phyloP scores from a whole-genome alignment of 2,797 vertebrate genomes.

The Periparus ater region DNA sequence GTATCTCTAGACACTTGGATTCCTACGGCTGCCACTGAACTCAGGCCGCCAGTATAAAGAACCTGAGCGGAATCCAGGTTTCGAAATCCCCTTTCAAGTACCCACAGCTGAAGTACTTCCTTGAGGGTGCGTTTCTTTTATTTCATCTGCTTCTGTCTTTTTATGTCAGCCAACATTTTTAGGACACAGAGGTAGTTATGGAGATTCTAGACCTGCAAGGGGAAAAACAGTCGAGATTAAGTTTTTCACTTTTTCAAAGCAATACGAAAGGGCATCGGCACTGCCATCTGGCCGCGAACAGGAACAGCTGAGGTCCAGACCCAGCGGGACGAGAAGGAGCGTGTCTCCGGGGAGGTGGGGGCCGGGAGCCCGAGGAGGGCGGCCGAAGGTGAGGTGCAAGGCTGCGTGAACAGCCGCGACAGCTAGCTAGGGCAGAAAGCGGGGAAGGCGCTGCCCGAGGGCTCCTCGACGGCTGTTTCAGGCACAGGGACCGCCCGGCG shows the following conservation, averaged over 20 bases:
- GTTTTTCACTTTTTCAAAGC: neutral
- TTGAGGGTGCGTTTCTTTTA: accelerated
- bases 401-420: neutral
- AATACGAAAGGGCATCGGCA: neutral
- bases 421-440: accelerated
- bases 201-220: neutral
- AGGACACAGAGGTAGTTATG: neutral
- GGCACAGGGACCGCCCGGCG: too few species aligned
- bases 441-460: neutral
- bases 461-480: neutral
- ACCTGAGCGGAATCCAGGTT: neutral
- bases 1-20: accelerated
- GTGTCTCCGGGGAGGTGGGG: accelerated
- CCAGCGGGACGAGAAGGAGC: accelerated
- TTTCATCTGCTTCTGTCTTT: neutral
- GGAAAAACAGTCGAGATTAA: accelerated
- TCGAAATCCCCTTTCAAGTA: neutral
- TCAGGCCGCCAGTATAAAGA: accelerated
- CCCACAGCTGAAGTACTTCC: neutral
- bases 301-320: too few species aligned
- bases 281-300: accelerated
- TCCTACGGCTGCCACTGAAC: neutral
- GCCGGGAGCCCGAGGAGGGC: neutral
- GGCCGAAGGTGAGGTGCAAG: too few species aligned
- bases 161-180: neutral